Percentiles rank a stretch among this genome's conserved stretches.
phyloP scores from a whole-genome alignment of 1,140 invertebrate species.

The Drosophila nebulosa region DNA sequence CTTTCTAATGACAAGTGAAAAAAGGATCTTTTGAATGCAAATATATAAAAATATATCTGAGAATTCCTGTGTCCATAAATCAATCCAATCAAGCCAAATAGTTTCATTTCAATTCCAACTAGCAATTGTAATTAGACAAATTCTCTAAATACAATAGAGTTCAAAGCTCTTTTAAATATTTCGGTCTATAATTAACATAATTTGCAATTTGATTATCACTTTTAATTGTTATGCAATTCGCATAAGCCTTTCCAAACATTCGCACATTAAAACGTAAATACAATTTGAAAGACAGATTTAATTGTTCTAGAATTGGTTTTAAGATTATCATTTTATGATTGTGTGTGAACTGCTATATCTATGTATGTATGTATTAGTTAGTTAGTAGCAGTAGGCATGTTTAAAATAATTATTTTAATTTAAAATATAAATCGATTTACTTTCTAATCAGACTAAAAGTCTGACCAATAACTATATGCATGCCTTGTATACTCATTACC shows the following conservation, averaged over 20 bases:
- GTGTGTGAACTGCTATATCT: background rate
- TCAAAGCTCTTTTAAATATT: slow-evolving; percentile 34
- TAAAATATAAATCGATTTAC: too few relatives aligned
- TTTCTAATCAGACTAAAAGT: too few relatives aligned
- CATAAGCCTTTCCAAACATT: slow-evolving; percentile 52
- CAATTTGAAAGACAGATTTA: slow-evolving; percentile 2
- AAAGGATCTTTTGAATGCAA: background rate
- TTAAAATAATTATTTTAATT: background rate
- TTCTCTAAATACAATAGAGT: slow-evolving; percentile 34
- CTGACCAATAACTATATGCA: too few relatives aligned
- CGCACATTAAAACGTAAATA: background rate
- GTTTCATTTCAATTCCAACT: slow-evolving; percentile 54
- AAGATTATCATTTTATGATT: background rate
- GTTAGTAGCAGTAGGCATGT: background rate
- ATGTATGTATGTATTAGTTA: background rate
- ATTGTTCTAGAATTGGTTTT: slow-evolving; percentile 11
- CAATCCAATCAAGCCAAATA: slow-evolving; percentile 12
- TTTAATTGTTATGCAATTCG: slow-evolving; percentile 62
- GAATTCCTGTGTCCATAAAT: slow-evolving; percentile 30
- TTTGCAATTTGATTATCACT: slow-evolving; percentile 63
- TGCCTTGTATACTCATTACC: too few relatives aligned
- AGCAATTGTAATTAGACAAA: slow-evolving; percentile 49
- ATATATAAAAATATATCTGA: background rate
- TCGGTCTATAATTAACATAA: slow-evolving; percentile 59
- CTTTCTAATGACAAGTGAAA: background rate